phyloP scores from a whole-genome alignment of 2,113 vertebrate species.

The Notarius lentiginosus region DNA sequence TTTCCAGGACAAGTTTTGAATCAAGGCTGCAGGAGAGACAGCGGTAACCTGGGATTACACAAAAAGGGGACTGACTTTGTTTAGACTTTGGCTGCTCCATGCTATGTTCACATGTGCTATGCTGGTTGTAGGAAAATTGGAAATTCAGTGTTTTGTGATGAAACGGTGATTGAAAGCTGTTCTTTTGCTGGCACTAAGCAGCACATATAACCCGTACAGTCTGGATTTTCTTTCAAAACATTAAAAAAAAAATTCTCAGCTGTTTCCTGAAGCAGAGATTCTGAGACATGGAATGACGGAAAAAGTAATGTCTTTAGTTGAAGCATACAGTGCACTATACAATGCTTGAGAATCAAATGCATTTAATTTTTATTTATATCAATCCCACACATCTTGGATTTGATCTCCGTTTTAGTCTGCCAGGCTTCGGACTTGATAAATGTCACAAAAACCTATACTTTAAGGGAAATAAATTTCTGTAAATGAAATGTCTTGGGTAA shows the following conservation, averaged over 20 bases:
- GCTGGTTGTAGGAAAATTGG: not conserved
- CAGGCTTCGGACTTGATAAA: not conserved
- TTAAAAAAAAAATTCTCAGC: not conserved
- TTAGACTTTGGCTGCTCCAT: not conserved
- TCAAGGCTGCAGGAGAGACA: constrained; percentile 25
- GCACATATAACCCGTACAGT: not conserved
- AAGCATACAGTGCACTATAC: not conserved
- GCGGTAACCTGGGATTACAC: constrained; percentile 13
- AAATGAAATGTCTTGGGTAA: not conserved
- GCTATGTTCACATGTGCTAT: not conserved
- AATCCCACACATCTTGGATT: not conserved
- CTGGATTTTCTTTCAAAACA: not conserved
- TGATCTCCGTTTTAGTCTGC: not conserved
- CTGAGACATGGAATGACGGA: not conserved
- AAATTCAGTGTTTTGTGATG: not conserved
- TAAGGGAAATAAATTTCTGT: not conserved
- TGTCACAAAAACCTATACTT: not conserved
- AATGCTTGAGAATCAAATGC: not conserved
- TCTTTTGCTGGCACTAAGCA: not conserved
- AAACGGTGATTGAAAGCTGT: not conserved
- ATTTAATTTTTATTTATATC: not conserved
- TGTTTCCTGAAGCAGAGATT: not conserved
- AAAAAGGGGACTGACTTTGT: not conserved
- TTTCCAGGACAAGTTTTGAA: constrained; percentile 17
- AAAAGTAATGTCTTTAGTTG: not conserved